Evolutionary conservation across 2,888 invertebrate species (phyloP).

Genomic region (Drosophila austrosaltans): DNA sequence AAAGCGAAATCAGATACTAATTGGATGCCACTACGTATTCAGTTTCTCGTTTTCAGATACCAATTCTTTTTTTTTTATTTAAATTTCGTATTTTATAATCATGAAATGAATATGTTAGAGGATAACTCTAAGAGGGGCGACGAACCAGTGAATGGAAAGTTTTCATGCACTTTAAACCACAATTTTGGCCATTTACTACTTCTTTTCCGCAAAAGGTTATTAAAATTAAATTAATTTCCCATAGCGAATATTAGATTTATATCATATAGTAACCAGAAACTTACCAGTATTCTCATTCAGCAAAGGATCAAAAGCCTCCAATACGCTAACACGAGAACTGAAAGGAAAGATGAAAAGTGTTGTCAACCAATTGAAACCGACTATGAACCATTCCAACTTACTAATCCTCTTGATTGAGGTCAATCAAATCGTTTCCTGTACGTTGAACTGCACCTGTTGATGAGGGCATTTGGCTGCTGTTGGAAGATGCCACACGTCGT

Average conservation of each 20-base stretch:
- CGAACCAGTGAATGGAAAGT: neutral
- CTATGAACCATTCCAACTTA: conserved; percentile 57
- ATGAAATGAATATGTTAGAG: neutral
- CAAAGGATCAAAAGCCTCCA: conserved; percentile 95
- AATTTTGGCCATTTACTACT: neutral
- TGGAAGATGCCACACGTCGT: conserved; percentile 22
- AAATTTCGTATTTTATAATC: neutral
- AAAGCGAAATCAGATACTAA: conserved; percentile 28
- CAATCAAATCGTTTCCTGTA: conserved; percentile 81
- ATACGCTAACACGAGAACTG: conserved; percentile 84
- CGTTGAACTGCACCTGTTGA: conserved; percentile 39
- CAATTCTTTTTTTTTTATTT: neutral
- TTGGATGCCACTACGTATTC: neutral
- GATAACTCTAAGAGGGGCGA: neutral
- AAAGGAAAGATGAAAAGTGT: conserved; percentile 27
- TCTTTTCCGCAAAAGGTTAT: neutral
- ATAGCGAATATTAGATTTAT: neutral
- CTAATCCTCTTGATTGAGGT: conserved; percentile 82
- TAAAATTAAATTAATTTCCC: neutral
- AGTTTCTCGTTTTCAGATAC: neutral
- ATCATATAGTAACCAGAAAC: conserved; percentile 17
- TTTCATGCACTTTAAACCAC: too few species aligned
- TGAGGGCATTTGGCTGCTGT: conserved; percentile 19
- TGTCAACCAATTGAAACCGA: neutral
- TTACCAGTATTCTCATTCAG: conserved; percentile 85